These are phyloP conservation scores for Antedon mediterranea DNA, from an alignment of 53 echinoderm and acorn worm genomes.

Conservation along the genomic window DNA sequence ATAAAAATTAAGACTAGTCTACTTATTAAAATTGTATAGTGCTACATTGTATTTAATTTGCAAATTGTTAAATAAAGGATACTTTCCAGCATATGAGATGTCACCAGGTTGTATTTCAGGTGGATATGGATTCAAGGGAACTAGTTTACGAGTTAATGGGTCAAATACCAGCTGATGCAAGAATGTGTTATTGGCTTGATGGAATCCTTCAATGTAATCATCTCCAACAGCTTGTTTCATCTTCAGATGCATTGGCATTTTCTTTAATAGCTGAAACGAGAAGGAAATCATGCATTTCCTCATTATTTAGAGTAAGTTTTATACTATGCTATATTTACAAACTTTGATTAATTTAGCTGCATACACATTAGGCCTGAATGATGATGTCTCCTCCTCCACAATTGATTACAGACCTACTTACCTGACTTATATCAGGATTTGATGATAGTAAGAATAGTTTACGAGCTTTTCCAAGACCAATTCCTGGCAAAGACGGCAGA, in stretches of 20 bases:
- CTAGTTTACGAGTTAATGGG: slow-evolving; percentile 42
- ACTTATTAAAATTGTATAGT: background rate
- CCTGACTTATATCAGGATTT: slow-evolving; percentile 68
- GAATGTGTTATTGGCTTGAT: slow-evolving; percentile 82
- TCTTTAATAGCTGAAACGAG: slow-evolving; percentile 46
- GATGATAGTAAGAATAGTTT: slow-evolving; percentile 58
- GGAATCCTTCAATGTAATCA: slow-evolving; percentile 78
- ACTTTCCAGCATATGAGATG: slow-evolving; percentile 76
- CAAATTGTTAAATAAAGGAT: background rate
- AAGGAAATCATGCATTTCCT: too few relatives aligned
- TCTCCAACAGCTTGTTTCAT: slow-evolving; percentile 51
- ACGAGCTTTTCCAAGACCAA: slow-evolving; percentile 77
- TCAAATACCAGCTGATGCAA: slow-evolving; percentile 91
- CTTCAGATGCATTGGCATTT: slow-evolving; percentile 52
- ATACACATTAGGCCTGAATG: background rate
- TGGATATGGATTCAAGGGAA: slow-evolving; percentile 64
- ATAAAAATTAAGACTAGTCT: too few relatives aligned
- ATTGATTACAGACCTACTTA: slow-evolving; percentile 9
- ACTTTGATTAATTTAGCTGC: too few relatives aligned
- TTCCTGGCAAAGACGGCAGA: slow-evolving; percentile 70
- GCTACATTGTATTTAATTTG: background rate
- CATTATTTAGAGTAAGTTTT: too few relatives aligned
- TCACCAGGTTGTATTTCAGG: slow-evolving; percentile 37
- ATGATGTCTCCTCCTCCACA: too few relatives aligned
- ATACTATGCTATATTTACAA: too few relatives aligned